These are phyloP conservation scores for Turdus rufiventris DNA, from an alignment of 2,113 vertebrate species.

Conservation along the genomic window DNA sequence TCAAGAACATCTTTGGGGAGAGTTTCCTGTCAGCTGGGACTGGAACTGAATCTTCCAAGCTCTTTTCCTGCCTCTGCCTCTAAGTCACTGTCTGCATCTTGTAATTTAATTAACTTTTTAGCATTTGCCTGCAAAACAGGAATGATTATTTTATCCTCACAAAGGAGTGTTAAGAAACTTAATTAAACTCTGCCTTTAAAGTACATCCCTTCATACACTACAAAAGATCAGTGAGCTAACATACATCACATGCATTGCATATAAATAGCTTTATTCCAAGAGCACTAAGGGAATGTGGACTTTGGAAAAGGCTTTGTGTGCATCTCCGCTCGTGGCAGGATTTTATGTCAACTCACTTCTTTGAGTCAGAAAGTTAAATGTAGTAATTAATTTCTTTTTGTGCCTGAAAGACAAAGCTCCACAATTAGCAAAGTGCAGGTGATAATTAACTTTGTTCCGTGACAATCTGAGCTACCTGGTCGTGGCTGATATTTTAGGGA, in stretches of 20 bases:
- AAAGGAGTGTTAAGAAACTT: neutral
- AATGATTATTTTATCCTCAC: constrained; percentile 20
- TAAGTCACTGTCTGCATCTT: neutral
- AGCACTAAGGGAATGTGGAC: neutral
- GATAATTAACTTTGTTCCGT: neutral
- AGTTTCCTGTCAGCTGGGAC: neutral
- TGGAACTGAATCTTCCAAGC: neutral
- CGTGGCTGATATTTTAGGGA: neutral
- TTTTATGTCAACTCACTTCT: neutral
- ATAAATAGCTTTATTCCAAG: neutral
- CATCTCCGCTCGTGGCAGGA: neutral
- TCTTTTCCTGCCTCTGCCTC: neutral
- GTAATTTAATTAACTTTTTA: constrained; percentile 28
- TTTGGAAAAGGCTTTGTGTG: constrained; percentile 1
- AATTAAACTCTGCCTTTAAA: constrained; percentile 32
- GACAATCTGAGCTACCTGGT: neutral
- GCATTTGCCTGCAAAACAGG: neutral
- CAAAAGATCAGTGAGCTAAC: neutral
- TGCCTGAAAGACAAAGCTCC: neutral
- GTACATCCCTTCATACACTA: neutral
- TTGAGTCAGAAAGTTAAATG: neutral
- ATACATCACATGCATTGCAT: neutral
- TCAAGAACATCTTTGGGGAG: neutral
- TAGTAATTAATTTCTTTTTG: neutral
- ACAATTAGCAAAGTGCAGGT: neutral